phyloP scores from a whole-genome alignment of 2,797 vertebrate genomes.

The Aulostomus chinensis region DNA sequence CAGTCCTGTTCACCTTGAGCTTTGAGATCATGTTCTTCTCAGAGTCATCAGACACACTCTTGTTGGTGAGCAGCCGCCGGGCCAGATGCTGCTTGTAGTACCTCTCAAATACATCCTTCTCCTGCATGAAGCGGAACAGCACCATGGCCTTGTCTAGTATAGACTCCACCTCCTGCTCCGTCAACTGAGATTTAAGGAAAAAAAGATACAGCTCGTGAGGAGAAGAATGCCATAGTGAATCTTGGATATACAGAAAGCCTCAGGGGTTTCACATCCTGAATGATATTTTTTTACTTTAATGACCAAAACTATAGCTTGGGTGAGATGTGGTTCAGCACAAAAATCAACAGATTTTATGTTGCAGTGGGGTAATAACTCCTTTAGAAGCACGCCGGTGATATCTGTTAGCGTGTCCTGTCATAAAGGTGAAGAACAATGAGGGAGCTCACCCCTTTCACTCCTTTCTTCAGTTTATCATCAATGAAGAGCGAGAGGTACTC shows the following conservation, averaged over 20 bases:
- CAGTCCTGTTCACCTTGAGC: constrained; percentile 86
- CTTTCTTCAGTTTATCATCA: constrained; percentile 98
- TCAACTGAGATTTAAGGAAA: too few relatives aligned
- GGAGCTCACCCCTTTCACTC: constrained; percentile 95
- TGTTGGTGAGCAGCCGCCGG: constrained; percentile 97
- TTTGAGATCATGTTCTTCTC: constrained; percentile 99
- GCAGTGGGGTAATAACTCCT: neutral
- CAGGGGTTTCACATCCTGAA: too few relatives aligned
- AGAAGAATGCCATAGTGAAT: too few relatives aligned
- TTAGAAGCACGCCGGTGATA: neutral
- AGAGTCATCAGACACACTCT: constrained; percentile 98
- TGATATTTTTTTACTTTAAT: too few relatives aligned
- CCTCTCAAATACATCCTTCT: constrained; percentile 99
- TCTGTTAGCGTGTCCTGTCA: neutral
- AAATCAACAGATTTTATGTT: neutral
- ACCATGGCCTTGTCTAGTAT: constrained; percentile 99
- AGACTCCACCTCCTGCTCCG: constrained; percentile 95
- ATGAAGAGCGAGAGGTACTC: constrained; percentile 99
- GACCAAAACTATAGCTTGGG: too few relatives aligned
- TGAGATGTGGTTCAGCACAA: neutral
- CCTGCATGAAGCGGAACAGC: constrained; percentile 99
- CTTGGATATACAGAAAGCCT: too few relatives aligned
- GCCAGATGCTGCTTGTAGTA: constrained; percentile 99
- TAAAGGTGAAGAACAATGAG: neutral
- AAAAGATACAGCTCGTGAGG: too few relatives aligned